Percentiles rank a stretch among this genome's conserved stretches.
Evolutionary conservation across 1,140 invertebrate species (phyloP).

Genomic region (Grapholita molesta): DNA sequence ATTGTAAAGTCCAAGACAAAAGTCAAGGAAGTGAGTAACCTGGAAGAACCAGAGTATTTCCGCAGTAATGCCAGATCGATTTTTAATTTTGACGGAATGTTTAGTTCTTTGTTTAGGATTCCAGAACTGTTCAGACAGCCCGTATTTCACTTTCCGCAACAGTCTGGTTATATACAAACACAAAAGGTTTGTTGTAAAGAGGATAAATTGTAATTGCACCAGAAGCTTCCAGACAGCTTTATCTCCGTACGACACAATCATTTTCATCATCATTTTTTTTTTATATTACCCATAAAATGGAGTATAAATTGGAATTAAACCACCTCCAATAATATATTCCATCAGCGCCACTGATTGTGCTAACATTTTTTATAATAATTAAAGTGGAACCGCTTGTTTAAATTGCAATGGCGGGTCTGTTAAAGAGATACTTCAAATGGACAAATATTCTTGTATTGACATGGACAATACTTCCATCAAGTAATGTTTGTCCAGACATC

Average conservation of each 20-base stretch:
- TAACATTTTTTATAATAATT: neutral
- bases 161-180: slow-evolving; percentile 22
- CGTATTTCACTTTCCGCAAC: neutral
- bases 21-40: slow-evolving; percentile 66
- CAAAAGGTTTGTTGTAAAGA: slow-evolving; percentile 42
- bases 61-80: slow-evolving; percentile 17
- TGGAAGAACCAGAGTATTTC: slow-evolving; percentile 7
- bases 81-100: slow-evolving; percentile 30
- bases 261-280: neutral
- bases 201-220: slow-evolving; percentile 25
- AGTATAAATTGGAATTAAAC: neutral
- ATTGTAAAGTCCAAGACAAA: slow-evolving; percentile 37
- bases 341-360: neutral
- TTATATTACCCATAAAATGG: neutral
- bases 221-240: slow-evolving; percentile 41
- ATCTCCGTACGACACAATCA: neutral
- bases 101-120: slow-evolving; percentile 36
- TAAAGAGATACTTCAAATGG: neutral
- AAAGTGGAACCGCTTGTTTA: neutral
- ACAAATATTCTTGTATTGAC: neutral
- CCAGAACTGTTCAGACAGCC: slow-evolving; percentile 19
- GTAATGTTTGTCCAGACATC: neutral
- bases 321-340: neutral
- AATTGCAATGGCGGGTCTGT: neutral
- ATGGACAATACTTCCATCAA: neutral